Conservation (phyloP, 2,888 invertebrate genomes). For the Xestia ashworthii region DNA sequence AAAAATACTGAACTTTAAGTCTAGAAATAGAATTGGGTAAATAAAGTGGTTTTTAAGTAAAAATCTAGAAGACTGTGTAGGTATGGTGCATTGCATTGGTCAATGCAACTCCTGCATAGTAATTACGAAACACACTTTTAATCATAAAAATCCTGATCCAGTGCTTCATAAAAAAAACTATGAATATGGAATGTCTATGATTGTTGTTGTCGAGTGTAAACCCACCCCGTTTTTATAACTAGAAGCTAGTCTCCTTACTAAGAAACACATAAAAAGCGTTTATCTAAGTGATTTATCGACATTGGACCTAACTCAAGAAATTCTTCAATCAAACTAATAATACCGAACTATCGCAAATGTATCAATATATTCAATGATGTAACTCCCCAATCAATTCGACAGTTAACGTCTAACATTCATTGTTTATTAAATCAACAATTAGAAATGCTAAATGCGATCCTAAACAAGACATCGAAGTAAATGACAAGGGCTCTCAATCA, state of each 20-base stretch:
- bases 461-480: constrained; percentile 55
- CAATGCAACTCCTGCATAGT: neutral
- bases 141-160: neutral
- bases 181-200: too few relatives aligned
- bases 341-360: neutral
- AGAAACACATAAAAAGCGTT: neutral
- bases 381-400: constrained; percentile 38
- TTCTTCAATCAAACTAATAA: neutral
- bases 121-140: too few relatives aligned
- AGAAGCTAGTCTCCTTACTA: neutral
- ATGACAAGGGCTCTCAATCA: constrained; percentile 65
- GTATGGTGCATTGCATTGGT: neutral
- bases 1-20: constrained; percentile 14
- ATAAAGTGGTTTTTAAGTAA: neutral
- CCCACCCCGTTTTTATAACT: neutral
- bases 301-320: neutral
- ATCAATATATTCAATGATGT: constrained; percentile 3
- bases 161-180: neutral
- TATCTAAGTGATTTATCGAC: neutral
- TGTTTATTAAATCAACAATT: constrained; percentile 50
- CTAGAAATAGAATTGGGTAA: neutral
- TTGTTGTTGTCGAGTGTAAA: neutral
- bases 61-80: neutral
- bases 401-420: constrained; percentile 35
- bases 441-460: constrained; percentile 54